phyloP scores from a whole-genome alignment of 1,140 invertebrate genomes.

The Meteorus sp. region DNA sequence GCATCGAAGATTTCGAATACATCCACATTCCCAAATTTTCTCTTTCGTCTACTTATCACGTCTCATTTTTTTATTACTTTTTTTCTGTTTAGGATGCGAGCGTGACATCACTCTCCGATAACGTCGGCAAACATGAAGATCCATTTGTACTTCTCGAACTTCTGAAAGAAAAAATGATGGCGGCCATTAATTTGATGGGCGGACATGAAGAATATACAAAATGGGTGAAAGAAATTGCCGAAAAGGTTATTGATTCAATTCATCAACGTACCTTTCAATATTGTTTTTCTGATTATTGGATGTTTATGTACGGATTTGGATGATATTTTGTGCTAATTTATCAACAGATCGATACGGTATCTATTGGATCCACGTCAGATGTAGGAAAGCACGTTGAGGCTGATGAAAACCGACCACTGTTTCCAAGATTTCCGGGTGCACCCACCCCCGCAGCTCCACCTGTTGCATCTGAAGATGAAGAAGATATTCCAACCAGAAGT shows the following conservation, averaged over 20 bases:
- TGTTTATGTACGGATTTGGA: neutral
- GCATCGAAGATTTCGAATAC: too few relatives aligned
- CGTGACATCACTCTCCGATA: conserved; percentile 45
- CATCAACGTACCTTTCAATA: neutral
- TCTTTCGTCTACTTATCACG: neutral
- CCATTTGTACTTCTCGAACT: conserved; percentile 50
- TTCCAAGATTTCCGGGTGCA: conserved; percentile 45
- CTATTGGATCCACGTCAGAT: conserved; percentile 35
- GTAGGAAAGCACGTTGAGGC: conserved; percentile 31
- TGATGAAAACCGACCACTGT: conserved; percentile 40
- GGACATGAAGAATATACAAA: conserved; percentile 40
- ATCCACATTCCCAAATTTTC: neutral
- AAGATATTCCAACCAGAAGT: conserved; percentile 78
- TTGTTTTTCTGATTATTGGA: neutral
- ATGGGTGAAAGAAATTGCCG: conserved; percentile 29
- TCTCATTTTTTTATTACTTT: neutral
- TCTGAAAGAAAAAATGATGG: conserved; percentile 50
- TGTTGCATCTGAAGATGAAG: conserved; percentile 75
- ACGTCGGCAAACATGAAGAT: conserved; percentile 48
- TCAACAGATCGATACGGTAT: conserved; percentile 42
- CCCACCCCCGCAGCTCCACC: conserved; percentile 35
- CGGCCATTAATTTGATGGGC: conserved; percentile 40
- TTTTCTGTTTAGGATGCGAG: conserved; percentile 45
- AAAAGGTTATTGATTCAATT: conserved; percentile 35
- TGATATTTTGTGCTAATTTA: conserved; percentile 1